Evolutionary conservation across 37 sponge, comb jelly and placozoan genomes (phyloP).

Genomic region (Agelas oroides): DNA sequence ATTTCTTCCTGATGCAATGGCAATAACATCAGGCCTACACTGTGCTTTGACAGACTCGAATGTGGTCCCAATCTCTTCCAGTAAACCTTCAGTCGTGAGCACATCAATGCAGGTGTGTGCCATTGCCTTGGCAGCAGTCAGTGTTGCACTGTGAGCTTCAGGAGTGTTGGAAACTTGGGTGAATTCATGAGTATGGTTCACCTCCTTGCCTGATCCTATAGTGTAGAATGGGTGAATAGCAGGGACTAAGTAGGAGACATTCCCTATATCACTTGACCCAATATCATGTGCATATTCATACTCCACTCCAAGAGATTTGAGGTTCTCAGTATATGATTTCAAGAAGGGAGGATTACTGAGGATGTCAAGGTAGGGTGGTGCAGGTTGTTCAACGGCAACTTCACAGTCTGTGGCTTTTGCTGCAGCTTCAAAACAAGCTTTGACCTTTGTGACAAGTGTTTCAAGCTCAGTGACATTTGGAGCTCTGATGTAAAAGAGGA

Average conservation of each 20-base stretch:
- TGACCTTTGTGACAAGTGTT: constrained; percentile 45
- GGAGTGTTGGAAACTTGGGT: constrained; percentile 69
- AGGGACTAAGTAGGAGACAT: constrained; percentile 85
- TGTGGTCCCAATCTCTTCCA: constrained; percentile 8
- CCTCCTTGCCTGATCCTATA: constrained; percentile 67
- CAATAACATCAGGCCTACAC: no score
- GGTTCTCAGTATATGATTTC: constrained; percentile 42
- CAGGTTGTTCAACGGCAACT: constrained; percentile 55
- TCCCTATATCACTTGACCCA: constrained; percentile 91
- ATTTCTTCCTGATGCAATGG: no score
- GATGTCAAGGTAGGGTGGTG: constrained; percentile 36
- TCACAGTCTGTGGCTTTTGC: constrained; percentile 79
- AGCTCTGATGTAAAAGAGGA: constrained; percentile 17
- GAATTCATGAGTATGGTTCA: constrained; percentile 76
- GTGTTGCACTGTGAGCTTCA: constrained; percentile 59
- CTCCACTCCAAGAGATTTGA: constrained; percentile 1
- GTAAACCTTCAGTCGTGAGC: constrained; percentile 38
- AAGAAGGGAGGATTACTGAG: constrained; percentile 51
- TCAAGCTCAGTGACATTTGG: constrained; percentile 66
- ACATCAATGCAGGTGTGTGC: constrained; percentile 80
- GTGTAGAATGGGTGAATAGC: constrained; percentile 82
- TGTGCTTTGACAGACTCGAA: no score
- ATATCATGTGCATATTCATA: not conserved
- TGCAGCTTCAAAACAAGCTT: constrained; percentile 73
- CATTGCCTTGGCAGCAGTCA: constrained; percentile 80